Evolutionary conservation across 2,113 vertebrate species (phyloP), one percentile per base, ranked within the genome.

Genomic region (Dryoscopus gambensis): DNA sequence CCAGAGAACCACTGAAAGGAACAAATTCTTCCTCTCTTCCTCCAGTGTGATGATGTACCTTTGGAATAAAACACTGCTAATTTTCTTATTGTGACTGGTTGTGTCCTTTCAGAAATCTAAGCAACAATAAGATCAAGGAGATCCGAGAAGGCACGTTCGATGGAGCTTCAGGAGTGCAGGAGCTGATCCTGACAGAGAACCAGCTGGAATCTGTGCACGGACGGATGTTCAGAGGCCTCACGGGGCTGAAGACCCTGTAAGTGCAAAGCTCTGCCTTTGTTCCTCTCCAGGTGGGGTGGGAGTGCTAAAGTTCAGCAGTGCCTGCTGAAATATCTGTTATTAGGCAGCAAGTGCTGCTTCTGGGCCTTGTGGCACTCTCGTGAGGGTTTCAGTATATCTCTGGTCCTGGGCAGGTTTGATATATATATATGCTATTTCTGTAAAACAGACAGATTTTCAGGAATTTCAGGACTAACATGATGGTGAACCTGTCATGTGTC

Each of bases 71-170:
- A 25, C 30, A 25, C 11, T 46, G 5, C 53, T 47, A 2, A 35
- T 67, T 27, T 55, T 52, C n/a, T 63, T 28, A 2, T 0, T 47
- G 44, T 62, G 39, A 3, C 14, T 77, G 80, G 44, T 56, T 22
- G 39, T 87, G 30, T 70, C 68, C 79, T 78, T 96, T 24, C 95
- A 99, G 99, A 98, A 99, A 99, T 83, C 97, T 99, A 56, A 99
- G 99, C 86, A 99, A 99, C 98, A 99, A 99, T 80, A 99, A 99
- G 96, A 98, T 99, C 97, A 98, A 98, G 96, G 99, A 99, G 90
- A 98, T 99, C 62, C 98, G 98, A 7, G 99, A 99, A 77, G 99
- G 99, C 2, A 79, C 97, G 1, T 99, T 99, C 15, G 99, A 99
- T 0, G 99, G 99, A 2, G 98, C 99, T 0, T 96, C 95, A 2